phyloP scores from a whole-genome alignment of 2,888 invertebrate species.

The Spisula subtruncata region DNA sequence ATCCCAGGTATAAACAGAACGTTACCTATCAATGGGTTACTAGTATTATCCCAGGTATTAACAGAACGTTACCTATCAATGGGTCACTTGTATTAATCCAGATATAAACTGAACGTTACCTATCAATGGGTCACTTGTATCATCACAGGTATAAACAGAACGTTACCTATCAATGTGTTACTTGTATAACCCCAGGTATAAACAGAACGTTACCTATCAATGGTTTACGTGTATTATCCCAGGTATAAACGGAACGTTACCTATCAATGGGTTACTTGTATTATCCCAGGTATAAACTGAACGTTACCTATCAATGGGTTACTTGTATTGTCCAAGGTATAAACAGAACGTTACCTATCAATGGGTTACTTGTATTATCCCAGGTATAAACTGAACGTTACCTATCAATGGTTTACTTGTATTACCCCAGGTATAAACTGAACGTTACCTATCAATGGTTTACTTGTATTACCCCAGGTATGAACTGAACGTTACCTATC shows the following conservation, averaged over 20 bases:
- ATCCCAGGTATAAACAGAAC: background rate
- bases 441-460: slow-evolving; percentile 1
- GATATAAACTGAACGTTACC: slow-evolving; percentile 17
- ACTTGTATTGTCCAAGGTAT: background rate
- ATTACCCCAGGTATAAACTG: background rate
- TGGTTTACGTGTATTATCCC: background rate
- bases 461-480: background rate
- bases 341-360: slow-evolving; percentile 18
- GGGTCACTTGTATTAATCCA: background rate
- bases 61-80: slow-evolving; percentile 13
- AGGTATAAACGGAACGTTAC: slow-evolving; percentile 8
- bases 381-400: slow-evolving; percentile 1
- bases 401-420: background rate
- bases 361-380: background rate
- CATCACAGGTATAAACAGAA: background rate
- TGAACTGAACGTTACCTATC: background rate
- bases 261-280: background rate
- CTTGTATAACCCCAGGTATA: background rate
- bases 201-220: slow-evolving; percentile 14
- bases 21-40: background rate
- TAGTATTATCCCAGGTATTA: background rate
- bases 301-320: background rate
- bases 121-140: background rate
- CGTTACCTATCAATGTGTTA: background rate
- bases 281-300: background rate